Base-by-base conservation (phyloP, 2,113 vertebrate species). In the Epinephelus lanceolatus region DNA sequence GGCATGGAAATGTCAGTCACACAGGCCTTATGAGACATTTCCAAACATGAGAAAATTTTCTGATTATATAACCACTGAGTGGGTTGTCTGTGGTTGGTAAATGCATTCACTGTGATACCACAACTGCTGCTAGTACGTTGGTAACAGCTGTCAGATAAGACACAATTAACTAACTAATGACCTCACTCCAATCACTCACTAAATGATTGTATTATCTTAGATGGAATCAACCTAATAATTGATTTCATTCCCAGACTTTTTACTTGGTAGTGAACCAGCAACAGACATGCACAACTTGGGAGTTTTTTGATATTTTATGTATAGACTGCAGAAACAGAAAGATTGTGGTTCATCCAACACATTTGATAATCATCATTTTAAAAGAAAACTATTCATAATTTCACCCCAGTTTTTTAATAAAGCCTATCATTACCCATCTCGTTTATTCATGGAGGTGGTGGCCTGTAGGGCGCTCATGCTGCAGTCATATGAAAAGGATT, bases 21-120 rank as follows among this genome's bases (percentile, higher is more conserved):
- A 45, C 42, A 45, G 11, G 42, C 42, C 25, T 53, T 53, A 30
- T 37, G 37, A 62, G 49, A 69, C 33, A 33, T n/a, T 57, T 55
- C 63, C 23, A 70, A 61, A 62, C n/a, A 33, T 3, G 33, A 69
- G 14, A 71, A 49, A 56, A 63, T 2, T 3, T 6, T 15, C 8
- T 61, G 17, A 67, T 83, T 23, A 66, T 30, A 52, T 59, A 71
- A 78, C 53, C 2, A n/a, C 7, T 66, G 10, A 70, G 19, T 9
- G 6, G 45, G 2, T 52, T 49, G 13, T 40, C 30, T 62, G 2
- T 59, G 27, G 21, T 42, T 45, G 45, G 10, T 9, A 62, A 56
- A 65, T 11, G 15, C 11, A 49, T 49, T 23, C 52, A 37, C 21
- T 27, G 27, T 60, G 19, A 59, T 23, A 33, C 14, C 23, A 66